Conservation (phyloP, 23 tunicate species). For the Halocynthia roretzi region DNA sequence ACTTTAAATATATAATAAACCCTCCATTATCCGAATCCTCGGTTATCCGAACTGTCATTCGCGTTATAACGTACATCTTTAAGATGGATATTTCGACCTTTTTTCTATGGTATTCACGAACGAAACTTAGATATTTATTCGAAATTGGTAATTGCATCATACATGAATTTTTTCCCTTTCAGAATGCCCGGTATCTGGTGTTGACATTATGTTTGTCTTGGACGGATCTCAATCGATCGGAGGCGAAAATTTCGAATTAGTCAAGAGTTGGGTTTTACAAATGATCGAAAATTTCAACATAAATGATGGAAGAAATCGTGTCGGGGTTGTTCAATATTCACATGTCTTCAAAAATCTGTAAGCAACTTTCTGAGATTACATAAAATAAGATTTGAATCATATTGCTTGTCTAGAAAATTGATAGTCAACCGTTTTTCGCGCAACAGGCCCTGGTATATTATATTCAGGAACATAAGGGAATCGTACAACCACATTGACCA, state of each 20-base stretch:
- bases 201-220: constrained; percentile 16
- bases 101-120: neutral
- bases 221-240: constrained; percentile 27
- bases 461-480: no score
- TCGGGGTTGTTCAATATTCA: constrained; percentile 15
- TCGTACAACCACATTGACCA: no score
- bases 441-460: no score
- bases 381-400: no score
- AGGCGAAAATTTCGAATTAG: neutral
- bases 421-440: no score
- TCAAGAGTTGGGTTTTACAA: constrained; percentile 5
- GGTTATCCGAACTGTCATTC: no score
- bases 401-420: no score
- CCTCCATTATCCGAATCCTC: no score
- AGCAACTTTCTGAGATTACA: neutral
- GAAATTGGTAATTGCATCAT: neutral
- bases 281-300: constrained; percentile 7
- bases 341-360: neutral
- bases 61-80: neutral
- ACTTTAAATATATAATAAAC: no score
- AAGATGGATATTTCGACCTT: neutral
- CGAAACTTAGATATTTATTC: neutral
- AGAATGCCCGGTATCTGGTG: constrained; percentile 14
- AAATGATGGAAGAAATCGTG: constrained; percentile 1
- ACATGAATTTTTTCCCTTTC: neutral